These are phyloP conservation scores for Hydraecia micacea DNA, from an alignment of 2,888 invertebrate species.

Conservation along the genomic window DNA sequence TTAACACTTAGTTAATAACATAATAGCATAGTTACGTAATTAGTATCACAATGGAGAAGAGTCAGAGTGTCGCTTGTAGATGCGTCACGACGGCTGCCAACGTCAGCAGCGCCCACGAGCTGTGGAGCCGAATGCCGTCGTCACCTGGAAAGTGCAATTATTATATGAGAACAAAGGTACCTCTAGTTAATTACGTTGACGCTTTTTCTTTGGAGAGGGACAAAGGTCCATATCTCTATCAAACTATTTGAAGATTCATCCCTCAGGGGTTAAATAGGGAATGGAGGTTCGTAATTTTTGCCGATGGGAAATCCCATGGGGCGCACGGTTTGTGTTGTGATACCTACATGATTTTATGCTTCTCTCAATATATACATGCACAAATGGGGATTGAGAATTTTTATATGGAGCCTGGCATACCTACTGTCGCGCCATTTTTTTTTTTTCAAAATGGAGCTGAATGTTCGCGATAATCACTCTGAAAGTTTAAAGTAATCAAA, in stretches of 20 bases:
- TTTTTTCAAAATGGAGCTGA: not conserved
- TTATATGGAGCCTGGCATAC: not conserved
- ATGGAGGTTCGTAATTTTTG: not conserved
- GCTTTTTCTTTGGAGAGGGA: too few relatives aligned
- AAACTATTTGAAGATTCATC: not conserved
- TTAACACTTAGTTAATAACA: slow-evolving; percentile 68
- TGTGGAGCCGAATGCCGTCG: slow-evolving; percentile 52
- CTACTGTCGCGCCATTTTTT: not conserved
- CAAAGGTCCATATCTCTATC: not conserved
- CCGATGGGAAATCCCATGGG: not conserved
- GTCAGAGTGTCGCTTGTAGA: slow-evolving; percentile 54
- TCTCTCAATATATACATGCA: not conserved
- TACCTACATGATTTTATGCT: not conserved
- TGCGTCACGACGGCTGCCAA: slow-evolving; percentile 55
- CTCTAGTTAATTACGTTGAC: not conserved
- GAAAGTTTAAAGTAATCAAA: too few relatives aligned
- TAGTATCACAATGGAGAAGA: slow-evolving; percentile 73
- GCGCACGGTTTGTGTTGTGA: not conserved
- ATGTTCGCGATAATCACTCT: too few relatives aligned
- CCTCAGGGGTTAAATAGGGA: not conserved
- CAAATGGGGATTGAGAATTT: not conserved
- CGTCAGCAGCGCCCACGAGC: slow-evolving; percentile 63
- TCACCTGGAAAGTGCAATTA: slow-evolving; percentile 54
- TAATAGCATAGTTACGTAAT: slow-evolving; percentile 61
- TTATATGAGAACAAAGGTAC: slow-evolving; percentile 7